phyloP scores from a whole-genome alignment of 2,888 invertebrate genomes.

The Leptopilina syphax region DNA sequence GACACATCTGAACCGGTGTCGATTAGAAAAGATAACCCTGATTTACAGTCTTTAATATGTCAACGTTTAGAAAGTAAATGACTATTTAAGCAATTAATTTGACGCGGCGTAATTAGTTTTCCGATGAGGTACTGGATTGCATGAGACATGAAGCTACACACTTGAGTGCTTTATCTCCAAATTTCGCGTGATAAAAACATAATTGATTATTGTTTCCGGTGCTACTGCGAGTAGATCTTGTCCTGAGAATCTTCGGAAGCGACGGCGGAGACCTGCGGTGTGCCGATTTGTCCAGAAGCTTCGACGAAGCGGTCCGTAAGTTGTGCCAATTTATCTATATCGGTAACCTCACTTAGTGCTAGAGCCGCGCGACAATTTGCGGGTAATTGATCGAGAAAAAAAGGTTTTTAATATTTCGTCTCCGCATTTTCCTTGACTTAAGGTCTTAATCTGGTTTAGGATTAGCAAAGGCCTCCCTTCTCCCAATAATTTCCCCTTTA shows the following conservation, averaged over 20 bases:
- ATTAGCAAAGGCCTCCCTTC: background rate
- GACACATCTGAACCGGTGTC: background rate
- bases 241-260: background rate
- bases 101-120: background rate
- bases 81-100: background rate
- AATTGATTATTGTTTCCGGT: too few species aligned
- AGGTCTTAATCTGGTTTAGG: background rate
- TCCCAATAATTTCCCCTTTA: background rate
- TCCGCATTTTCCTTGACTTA: constrained; percentile 28
- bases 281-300: background rate
- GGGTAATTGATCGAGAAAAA: constrained; percentile 40
- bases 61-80: background rate
- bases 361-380: background rate
- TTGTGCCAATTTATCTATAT: constrained; percentile 13
- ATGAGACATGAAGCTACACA: background rate
- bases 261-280: background rate
- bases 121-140: too few species aligned
- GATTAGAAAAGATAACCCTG: background rate
- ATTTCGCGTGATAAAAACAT: background rate
- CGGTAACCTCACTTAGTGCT: background rate
- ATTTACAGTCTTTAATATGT: background rate
- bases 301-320: constrained; percentile 27
- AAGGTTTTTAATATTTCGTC: constrained; percentile 18
- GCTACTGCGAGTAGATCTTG: background rate
- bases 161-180: background rate